Conservation (phyloP, 2,113 vertebrate species). For the Gymnarchus niloticus region DNA sequence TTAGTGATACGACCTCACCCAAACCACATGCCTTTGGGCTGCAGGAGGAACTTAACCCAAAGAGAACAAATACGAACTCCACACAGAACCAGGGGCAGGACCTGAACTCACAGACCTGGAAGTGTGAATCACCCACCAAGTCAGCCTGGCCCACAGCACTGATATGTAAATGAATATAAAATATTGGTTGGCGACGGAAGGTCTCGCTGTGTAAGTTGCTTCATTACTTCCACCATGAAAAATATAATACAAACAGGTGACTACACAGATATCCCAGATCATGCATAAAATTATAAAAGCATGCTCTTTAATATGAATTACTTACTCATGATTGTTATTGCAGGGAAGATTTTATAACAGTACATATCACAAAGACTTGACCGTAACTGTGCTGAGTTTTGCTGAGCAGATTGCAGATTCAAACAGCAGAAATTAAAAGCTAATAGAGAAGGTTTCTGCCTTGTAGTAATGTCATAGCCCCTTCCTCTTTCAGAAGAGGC, state of each 20-base stretch:
- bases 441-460: neutral
- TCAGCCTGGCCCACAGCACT: too few species aligned
- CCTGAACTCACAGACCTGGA: neutral
- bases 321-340: neutral
- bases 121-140: neutral
- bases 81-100: neutral
- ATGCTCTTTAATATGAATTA: neutral
- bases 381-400: neutral
- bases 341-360: neutral
- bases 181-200: neutral
- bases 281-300: neutral
- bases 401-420: neutral
- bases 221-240: neutral
- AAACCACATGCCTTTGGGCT: too few species aligned
- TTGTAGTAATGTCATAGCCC: neutral
- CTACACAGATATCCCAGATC: neutral
- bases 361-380: neutral
- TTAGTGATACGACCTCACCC: neutral
- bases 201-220: neutral
- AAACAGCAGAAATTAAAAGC: neutral
- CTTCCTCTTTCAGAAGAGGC: neutral
- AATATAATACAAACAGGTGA: neutral
- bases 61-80: neutral
- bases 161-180: neutral
- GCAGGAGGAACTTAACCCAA: neutral